A percentile compares a stretch with the other conserved stretches of the same genome.
Conservation (phyloP, 2,888 invertebrate genomes). For the Diarsia rubi region DNA sequence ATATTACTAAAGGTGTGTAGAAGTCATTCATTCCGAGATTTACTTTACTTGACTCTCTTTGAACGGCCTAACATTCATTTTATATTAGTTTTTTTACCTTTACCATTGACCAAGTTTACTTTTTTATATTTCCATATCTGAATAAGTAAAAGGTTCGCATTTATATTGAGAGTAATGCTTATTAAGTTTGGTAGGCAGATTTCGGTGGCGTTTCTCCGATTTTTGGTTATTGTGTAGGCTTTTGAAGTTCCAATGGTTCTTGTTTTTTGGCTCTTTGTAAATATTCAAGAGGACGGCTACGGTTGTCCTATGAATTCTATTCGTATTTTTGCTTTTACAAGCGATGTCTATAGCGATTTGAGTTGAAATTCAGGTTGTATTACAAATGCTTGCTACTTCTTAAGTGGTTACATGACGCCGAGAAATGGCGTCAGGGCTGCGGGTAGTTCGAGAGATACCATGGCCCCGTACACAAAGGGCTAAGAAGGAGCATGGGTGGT, state of each 20-base stretch:
- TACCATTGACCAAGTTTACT: conserved; percentile 45
- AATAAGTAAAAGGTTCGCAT: conserved; percentile 54
- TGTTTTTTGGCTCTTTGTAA: neutral
- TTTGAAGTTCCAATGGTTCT: neutral
- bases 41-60: conserved; percentile 49
- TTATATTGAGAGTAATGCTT: conserved; percentile 55
- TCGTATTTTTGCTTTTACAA: neutral
- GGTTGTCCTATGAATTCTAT: neutral
- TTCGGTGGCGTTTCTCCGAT: neutral
- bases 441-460: too few species aligned
- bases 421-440: too few species aligned
- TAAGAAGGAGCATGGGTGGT: too few species aligned
- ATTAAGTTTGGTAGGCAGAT: conserved; percentile 34
- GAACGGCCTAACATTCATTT: conserved; percentile 55
- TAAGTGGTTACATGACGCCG: too few species aligned
- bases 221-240: neutral
- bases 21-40: conserved; percentile 62
- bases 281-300: neutral
- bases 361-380: neutral
- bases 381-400: too few species aligned
- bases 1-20: conserved; percentile 54
- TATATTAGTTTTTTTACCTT: conserved; percentile 58
- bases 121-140: conserved; percentile 59
- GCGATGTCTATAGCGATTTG: neutral
- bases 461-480: too few species aligned